Conservation (phyloP, 2,113 vertebrate genomes). For the Campylomormyrus numenius region DNA sequence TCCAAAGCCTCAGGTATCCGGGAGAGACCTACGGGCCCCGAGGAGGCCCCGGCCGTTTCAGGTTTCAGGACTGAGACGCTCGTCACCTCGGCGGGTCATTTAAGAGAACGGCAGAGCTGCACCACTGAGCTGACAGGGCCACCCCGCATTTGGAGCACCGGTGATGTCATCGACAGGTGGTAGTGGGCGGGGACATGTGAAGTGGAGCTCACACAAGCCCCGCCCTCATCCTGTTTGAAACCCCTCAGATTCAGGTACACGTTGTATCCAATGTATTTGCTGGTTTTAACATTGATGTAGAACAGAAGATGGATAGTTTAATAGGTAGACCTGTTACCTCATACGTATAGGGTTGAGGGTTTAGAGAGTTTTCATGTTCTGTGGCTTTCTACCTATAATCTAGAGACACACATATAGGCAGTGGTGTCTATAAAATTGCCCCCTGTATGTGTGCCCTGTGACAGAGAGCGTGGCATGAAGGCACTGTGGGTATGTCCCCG, state of each 20-base stretch:
- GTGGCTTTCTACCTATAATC: neutral
- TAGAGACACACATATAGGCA: neutral
- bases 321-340: neutral
- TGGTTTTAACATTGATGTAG: neutral
- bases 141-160: neutral
- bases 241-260: neutral
- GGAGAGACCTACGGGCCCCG: neutral
- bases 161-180: neutral
- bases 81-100: neutral
- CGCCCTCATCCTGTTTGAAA: neutral
- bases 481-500: neutral
- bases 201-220: neutral
- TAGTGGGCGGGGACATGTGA: neutral
- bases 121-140: neutral
- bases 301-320: neutral
- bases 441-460: neutral
- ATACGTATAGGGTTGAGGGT: neutral
- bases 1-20: neutral
- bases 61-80: constrained; percentile 11
- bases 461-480: neutral
- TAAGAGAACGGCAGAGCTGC: neutral
- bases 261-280: neutral
- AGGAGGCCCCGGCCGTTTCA: neutral
- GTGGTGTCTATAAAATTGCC: neutral
- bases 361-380: neutral